Percentiles rank a stretch among this genome's conserved stretches.
phyloP scores from a whole-genome alignment of 2,797 vertebrate genomes.

The Gymnoscopelus microlampas region DNA sequence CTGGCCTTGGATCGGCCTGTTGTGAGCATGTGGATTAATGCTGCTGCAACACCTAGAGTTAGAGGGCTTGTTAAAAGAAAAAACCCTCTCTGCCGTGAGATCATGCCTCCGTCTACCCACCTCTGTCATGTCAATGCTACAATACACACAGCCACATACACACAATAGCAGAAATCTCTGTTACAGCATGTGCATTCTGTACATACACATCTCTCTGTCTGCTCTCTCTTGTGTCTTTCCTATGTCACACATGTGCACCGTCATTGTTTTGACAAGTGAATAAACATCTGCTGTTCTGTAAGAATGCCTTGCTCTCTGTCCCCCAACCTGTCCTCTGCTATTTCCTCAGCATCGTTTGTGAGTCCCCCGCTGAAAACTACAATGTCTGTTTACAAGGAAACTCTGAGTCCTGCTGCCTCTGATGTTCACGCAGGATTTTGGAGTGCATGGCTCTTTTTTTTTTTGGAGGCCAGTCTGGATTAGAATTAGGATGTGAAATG shows the following conservation, averaged over 20 bases:
- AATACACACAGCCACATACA: conserved; percentile 11
- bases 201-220: conserved; percentile 4
- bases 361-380: neutral
- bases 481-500: conserved; percentile 40
- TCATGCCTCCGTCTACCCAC: conserved; percentile 53
- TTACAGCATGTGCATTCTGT: no score
- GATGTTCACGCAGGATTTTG: neutral
- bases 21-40: conserved; percentile 30
- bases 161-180: no score
- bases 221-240: neutral
- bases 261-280: conserved; percentile 13
- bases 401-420: neutral
- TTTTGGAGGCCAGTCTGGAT: conserved; percentile 49
- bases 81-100: conserved; percentile 46
- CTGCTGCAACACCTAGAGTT: conserved; percentile 30
- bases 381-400: neutral
- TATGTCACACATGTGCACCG: no score
- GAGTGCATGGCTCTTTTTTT: neutral
- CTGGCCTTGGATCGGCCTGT: conserved; percentile 39
- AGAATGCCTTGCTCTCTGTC: neutral
- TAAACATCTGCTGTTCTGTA: conserved; percentile 20
- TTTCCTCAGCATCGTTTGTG: neutral
- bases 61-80: conserved; percentile 58
- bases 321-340: neutral
- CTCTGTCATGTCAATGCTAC: conserved; percentile 25